Evolutionary conservation across 2,113 vertebrate genomes (phyloP), one percentile per base, ranked within the genome.

Genomic region (Percopsis transmontana): DNA sequence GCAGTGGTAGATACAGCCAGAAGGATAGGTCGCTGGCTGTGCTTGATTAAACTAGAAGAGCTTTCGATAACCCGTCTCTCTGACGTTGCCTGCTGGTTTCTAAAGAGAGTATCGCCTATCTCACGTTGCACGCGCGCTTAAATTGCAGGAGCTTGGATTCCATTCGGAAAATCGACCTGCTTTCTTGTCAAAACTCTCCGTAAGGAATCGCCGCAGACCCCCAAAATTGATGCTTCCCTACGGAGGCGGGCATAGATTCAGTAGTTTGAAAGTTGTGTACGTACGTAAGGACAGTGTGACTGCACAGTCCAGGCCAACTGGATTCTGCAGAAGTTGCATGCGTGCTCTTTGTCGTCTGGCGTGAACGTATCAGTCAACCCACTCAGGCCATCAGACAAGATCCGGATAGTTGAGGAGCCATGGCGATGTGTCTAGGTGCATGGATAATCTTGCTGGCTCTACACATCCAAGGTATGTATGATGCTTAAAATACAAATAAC

Each of bases 381-480:
- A 33, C 5, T 74, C 81, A 64, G 82, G 80, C 79, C 68, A 73
- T 80, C 82, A 71, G 62, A 80, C 74, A 70, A 84, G 83, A 74
- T 66, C 76, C 85, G 88, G 85, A 84, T 83, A 86, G 85, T 82
- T 82, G 86, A 82, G 85, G 83, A 55, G 81, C 82, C 85, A 92
- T 93, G 92, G 87, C 88, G 81, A 72, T 87, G 82, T 83, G 69
- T 67, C 75, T 71, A 82, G 85, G 83, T 74, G 80, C 88, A 45
- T 91, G 88, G 90, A 88, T 87, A 63, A 85, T 92, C 52, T 78
- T 93, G 64, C 12, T 90, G 70, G 77, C 87, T 64, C 71, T 90
- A 62, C 85, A 85, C 78, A 72, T 85, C 65, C 90, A 85, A 88
- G 90, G 92, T 93, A 88, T 90, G 92, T 93, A 88, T 90, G 89